Percentiles rank a stretch among this genome's conserved stretches.
These are phyloP conservation scores for Rhincodon typus DNA, from an alignment of 2,797 vertebrate species.

Conservation along the genomic window DNA sequence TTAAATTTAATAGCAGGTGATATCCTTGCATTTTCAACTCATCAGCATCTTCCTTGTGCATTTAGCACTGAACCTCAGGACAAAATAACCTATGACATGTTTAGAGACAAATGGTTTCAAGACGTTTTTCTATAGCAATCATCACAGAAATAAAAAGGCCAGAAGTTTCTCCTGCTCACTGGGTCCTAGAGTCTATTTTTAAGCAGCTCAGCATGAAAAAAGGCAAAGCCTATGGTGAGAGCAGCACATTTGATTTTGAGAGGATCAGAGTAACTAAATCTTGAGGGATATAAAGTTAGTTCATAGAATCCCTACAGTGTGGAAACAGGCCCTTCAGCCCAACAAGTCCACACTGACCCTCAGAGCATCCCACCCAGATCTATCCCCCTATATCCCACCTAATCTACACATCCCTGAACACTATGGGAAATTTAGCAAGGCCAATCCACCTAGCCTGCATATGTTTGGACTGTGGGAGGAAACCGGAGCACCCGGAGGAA, in stretches of 20 bases:
- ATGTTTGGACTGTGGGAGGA: no score
- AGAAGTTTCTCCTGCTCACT: not conserved
- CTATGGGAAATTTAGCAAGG: no score
- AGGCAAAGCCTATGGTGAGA: not conserved
- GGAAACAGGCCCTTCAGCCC: no score
- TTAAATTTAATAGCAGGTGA: not conserved
- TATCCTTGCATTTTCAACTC: not conserved
- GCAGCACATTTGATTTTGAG: not conserved
- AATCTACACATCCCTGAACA: no score
- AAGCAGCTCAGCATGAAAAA: not conserved
- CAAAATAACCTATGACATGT: not conserved
- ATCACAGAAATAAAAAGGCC: not conserved
- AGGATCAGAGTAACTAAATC: no score
- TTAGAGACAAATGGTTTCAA: not conserved
- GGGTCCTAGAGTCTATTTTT: not conserved
- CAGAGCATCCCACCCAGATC: no score
- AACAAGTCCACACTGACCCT: no score
- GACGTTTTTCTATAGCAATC: not conserved
- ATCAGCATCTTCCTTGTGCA: not conserved
- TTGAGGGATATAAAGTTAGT: no score
- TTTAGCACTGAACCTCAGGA: not conserved
- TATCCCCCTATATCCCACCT: no score
- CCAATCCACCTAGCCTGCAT: no score
- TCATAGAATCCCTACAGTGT: no score
- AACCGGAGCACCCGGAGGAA: no score